These are phyloP conservation scores for Cranoglanis bouderius DNA, from an alignment of 2,113 vertebrate species.

Conservation along the genomic window DNA sequence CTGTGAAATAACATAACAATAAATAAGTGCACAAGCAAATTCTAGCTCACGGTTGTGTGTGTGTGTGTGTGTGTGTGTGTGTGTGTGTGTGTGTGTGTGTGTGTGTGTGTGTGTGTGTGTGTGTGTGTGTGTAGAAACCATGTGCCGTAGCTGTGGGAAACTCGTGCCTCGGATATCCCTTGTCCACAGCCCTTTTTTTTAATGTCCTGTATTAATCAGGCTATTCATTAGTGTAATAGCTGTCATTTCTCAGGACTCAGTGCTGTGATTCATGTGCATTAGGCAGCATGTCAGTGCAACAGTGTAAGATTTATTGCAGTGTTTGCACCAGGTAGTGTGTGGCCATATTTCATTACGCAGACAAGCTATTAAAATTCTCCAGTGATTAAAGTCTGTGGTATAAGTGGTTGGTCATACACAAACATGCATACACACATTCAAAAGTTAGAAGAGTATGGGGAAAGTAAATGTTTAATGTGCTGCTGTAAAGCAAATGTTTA, in stretches of 20 bases:
- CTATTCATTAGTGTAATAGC: constrained; percentile 79
- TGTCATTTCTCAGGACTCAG: constrained; percentile 72
- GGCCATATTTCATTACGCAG: constrained; percentile 74
- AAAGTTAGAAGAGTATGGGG: neutral
- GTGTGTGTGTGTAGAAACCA: neutral
- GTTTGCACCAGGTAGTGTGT: constrained; percentile 76
- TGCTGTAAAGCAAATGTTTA: neutral
- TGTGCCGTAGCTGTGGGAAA: neutral
- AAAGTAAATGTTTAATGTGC: neutral
- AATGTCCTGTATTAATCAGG: constrained; percentile 79
- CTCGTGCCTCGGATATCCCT: neutral
- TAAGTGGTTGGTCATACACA: neutral
- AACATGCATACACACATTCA: neutral
- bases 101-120: neutral
- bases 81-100: neutral
- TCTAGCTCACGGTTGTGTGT: too few relatives aligned
- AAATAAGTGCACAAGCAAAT: neutral
- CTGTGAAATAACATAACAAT: too few relatives aligned
- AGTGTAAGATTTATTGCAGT: constrained; percentile 75
- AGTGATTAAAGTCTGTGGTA: constrained; percentile 74
- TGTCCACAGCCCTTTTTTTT: constrained; percentile 73
- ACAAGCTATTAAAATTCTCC: constrained; percentile 76
- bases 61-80: too few relatives aligned
- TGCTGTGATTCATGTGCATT: constrained; percentile 74
- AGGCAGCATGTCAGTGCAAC: constrained; percentile 60